Evolutionary conservation across 1,140 invertebrate genomes (phyloP), one percentile per base, ranked within the genome.

Genomic region (Parasteatoda tepidariorum): DNA sequence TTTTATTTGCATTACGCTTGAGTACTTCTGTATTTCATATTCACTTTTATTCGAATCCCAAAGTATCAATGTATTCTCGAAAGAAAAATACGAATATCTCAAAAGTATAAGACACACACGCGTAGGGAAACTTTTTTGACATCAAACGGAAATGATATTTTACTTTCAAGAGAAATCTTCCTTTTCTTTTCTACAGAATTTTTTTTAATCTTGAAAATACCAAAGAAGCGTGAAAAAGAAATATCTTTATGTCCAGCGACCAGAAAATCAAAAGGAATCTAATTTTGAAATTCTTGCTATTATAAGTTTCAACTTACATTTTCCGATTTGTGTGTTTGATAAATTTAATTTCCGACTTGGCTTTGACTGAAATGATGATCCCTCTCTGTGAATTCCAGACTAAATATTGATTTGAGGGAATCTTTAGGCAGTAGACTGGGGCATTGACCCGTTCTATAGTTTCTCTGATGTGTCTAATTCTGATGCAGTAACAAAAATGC

Each of bases 331-430:
- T 48, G 26, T 62, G 73, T 57, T 41, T 75, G 73, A 75, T 75
- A 75, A 61, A 75, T 75, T 75, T 75, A 28, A 75, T 75, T 75
- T 75, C 59, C 73, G 57, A 26, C 31, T 34, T n/a, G 15, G 30
- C 26, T 55, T 62, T 62, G 57, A 75, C 73, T 57, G 31, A 75
- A 24, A 62, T 33, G 55, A 75, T 75, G 73, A 75, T 75, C 73
- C 24, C 34, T 28, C 67, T 41, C 28, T 6, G 15, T n/a, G n/a
- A 61, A 22, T 24, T 57, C 22, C 33, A 62, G 73, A 75, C n/a
- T 48, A 62, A 57, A 75, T 75, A 62, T 75, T 75, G 73, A 75
- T 75, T 75, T 55, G 9, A 41, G 73, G 11, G 11, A 55, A 18
- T 26, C 38, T 62, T 75, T 41, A 61, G 55, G 28, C n/a, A n/a